A percentile compares a stretch with the other conserved stretches of the same genome.
Conservation (phyloP, 2,797 vertebrate species). For the Salmo trutta region DNA sequence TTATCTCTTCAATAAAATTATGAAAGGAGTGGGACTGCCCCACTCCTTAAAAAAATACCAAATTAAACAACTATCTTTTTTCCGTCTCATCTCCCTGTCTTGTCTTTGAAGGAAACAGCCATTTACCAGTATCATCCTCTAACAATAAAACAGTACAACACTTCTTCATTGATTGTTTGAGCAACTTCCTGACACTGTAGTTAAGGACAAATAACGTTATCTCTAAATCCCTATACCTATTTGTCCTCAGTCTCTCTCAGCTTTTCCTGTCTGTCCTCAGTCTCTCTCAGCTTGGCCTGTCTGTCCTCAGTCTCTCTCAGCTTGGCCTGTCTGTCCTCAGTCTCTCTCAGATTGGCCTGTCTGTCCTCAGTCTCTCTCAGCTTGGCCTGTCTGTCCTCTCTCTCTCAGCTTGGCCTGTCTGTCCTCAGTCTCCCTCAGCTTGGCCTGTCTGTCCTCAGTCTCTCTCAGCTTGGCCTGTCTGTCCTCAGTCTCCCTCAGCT, state of each 20-base stretch:
- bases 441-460: neutral
- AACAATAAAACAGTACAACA: neutral
- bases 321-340: neutral
- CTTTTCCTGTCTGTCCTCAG: neutral
- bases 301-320: constrained; percentile 12
- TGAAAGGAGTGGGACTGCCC: no score
- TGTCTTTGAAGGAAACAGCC: neutral
- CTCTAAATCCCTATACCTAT: neutral
- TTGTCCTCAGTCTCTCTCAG: constrained; percentile 10
- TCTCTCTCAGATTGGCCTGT: constrained; percentile 8
- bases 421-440: constrained; percentile 5
- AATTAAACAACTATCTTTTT: no score
- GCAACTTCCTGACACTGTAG: neutral
- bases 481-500: constrained; percentile 12
- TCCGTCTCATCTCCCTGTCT: no score
- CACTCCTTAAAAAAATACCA: no score
- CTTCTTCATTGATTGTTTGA: neutral
- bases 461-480: constrained; percentile 13
- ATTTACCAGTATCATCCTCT: neutral
- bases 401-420: no score
- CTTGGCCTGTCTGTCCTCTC: neutral
- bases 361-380: constrained; percentile 14
- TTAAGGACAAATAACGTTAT: neutral
- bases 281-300: constrained; percentile 10
- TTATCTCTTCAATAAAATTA: no score